These are phyloP conservation scores for Cerceris ruficornis DNA, from an alignment of 2,888 invertebrate species.

Conservation along the genomic window DNA sequence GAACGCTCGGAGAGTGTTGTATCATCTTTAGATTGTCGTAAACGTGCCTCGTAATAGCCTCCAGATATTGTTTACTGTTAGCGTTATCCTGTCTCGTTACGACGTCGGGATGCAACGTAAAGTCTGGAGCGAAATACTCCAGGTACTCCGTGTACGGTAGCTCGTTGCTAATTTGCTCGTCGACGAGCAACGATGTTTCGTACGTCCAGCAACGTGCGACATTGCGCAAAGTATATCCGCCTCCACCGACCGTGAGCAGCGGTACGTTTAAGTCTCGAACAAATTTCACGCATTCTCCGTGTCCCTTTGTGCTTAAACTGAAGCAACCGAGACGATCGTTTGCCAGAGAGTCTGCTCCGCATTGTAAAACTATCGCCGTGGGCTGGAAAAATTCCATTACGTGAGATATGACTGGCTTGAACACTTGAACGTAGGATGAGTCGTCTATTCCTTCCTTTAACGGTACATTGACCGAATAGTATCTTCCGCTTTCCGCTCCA, in stretches of 20 bases:
- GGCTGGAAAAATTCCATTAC: conserved; percentile 99
- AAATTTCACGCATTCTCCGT: conserved; percentile 98
- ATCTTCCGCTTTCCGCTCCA: conserved; percentile 96
- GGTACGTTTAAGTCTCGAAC: conserved; percentile 96
- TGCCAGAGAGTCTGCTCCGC: conserved; percentile 98
- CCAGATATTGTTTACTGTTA: conserved; percentile 97
- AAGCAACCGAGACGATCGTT: conserved; percentile 98
- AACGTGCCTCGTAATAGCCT: conserved; percentile 93
- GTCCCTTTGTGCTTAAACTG: conserved; percentile 96
- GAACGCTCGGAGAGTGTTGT: conserved; percentile 96
- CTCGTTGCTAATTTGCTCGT: conserved; percentile 96
- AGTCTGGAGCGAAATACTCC: conserved; percentile 99
- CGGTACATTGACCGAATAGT: conserved; percentile 99
- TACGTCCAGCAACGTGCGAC: conserved; percentile 99
- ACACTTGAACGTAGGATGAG: conserved; percentile 92
- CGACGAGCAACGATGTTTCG: conserved; percentile 96
- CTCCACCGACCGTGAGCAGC: conserved; percentile 92
- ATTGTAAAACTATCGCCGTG: conserved; percentile 97
- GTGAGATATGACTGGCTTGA: conserved; percentile 95
- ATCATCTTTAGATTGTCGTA: conserved; percentile 97
- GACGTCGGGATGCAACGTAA: conserved; percentile 96
- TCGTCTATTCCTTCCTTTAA: conserved; percentile 99
- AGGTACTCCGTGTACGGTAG: conserved; percentile 97
- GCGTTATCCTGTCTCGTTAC: conserved; percentile 94
- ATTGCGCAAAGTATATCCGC: conserved; percentile 95